A percentile compares a stretch with the other conserved stretches of the same genome.
phyloP scores from a whole-genome alignment of 1,140 invertebrate genomes.

The Campodea augens region DNA sequence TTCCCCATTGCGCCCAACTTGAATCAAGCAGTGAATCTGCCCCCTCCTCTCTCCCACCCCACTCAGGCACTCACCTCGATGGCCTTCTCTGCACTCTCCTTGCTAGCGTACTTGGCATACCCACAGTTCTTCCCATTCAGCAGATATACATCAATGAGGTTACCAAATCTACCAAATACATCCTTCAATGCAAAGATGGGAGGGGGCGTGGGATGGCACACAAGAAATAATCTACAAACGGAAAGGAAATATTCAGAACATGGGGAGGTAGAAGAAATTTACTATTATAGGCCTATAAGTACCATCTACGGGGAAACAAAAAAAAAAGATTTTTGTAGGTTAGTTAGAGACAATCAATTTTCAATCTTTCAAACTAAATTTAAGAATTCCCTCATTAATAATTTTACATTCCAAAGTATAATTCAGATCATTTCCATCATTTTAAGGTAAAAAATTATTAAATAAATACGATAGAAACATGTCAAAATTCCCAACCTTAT shows the following conservation, averaged over 20 bases:
- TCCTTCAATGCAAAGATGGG: conserved; percentile 62
- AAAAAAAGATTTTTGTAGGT: too few relatives aligned
- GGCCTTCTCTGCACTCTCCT: conserved; percentile 55
- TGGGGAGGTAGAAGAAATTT: too few relatives aligned
- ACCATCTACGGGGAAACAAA: not conserved
- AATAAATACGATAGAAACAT: too few relatives aligned
- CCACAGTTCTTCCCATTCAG: conserved; percentile 75
- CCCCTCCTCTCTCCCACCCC: too few relatives aligned
- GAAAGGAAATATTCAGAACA: conserved; percentile 5
- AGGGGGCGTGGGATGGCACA: conserved; percentile 61
- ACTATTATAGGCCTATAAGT: not conserved
- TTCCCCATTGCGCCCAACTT: not conserved
- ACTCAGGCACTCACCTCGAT: conserved; percentile 33
- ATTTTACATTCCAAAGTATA: too few relatives aligned
- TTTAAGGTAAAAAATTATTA: too few relatives aligned
- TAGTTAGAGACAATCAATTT: too few relatives aligned
- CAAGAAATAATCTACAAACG: conserved; percentile 39
- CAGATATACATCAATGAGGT: conserved; percentile 77
- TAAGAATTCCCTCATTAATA: too few relatives aligned
- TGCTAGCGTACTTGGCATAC: conserved; percentile 70
- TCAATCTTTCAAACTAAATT: too few relatives aligned
- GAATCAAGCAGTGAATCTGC: not conserved
- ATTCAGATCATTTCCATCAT: too few relatives aligned
- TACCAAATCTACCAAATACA: conserved; percentile 80
- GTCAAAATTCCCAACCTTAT: too few relatives aligned